Base-by-base conservation (phyloP, 2,113 vertebrate species). In the Pomatostomus ruficeps region DNA sequence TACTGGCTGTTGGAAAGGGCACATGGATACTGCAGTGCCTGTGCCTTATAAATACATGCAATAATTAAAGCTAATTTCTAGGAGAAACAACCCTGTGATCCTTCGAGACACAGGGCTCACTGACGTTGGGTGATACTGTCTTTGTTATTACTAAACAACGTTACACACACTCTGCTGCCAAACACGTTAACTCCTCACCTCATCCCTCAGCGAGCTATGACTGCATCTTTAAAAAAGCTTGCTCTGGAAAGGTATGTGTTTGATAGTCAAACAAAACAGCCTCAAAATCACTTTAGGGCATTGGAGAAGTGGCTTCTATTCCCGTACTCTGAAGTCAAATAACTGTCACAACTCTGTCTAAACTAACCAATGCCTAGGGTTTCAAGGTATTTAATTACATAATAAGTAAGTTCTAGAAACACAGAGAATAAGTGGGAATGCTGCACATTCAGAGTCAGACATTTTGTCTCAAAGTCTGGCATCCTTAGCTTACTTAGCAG, bases 381-480 rank as follows among this genome's bases (percentile, higher is more conserved):
- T 89, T 89, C 67, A 89, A 93, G 81, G 95, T 91, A 65, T 91
- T 96, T 93, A 95, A 96, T 96, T 97, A 97, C 88, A 84, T 95
- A 95, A 75, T 63, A 76, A 87, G 88, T 55, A 66, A 92, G 92
- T 95, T 95, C 81, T 25, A 83, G 93, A 91, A 96, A 90, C 91
- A 93, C 25, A 61, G 87, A 61, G 86, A 95, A 83, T 83, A 93
- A 94, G 85, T 94, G 87, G 87, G 92, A 97, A 91, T 62, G 75
- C 71, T 57, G 92, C 23, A 5, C 62, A 71, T 87, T 86, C 58
- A 38, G 86, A 94, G 91, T 96, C 97, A 89, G 94, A 95, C 91
- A 97, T 97, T 97, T 97, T 98, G 98, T 97, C 94, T 97, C 95
- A 71, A 97, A 96, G 96, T 93, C 97, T 97, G 93, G 93, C 96